Base-by-base conservation (phyloP, 64 coral and sea anemone species). In the Hydrozoanthus tunicans region DNA sequence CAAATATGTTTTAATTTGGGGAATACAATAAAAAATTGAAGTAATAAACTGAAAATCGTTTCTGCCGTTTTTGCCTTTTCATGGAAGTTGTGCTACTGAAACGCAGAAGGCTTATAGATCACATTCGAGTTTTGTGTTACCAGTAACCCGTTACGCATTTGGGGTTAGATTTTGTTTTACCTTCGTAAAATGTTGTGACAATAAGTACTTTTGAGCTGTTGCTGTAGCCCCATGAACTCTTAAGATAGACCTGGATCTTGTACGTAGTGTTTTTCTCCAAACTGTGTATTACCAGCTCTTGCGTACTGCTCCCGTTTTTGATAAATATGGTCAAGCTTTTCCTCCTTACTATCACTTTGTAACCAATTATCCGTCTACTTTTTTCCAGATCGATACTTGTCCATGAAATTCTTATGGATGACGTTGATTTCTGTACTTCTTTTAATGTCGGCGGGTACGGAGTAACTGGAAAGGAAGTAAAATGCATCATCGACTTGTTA, bases 221-320 rank as follows among this genome's bases (percentile, higher is more conserved):
- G 12, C 72, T 32, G 52, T 43, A 76, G 4, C 72, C 72, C 72
- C 43, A 10, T 43, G 72, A 76, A 32, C 72, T 76, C 11, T 43
- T 76, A 3, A 76, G 72, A 32, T 76, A 76, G 52, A 32, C 72
- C 13, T 76, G 72, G 12, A 76, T 76, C 25, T 11, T 52, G 72
- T 76, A 76, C 9, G 72, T 76, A 3, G 72, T 76, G 27, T 76
- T 76, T 11, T 76, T 76, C 52, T 76, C 27, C 26, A 76, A 76
- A 76, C 9, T 32, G 27, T 76, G 72, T 51, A 76, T 76, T 11
- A 76, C 72, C 24, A 76, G 25, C 4, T 76, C 72, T 10, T 76
- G 25, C 11, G 72, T 11, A 0, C 27, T 12, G 72, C 26, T 76
- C 13, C 72, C 72, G 27, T 76, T 53, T 51, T 76, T 76, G 3